Conservation (phyloP, 2,113 vertebrate genomes). For the Phylloscopus whistleri region DNA sequence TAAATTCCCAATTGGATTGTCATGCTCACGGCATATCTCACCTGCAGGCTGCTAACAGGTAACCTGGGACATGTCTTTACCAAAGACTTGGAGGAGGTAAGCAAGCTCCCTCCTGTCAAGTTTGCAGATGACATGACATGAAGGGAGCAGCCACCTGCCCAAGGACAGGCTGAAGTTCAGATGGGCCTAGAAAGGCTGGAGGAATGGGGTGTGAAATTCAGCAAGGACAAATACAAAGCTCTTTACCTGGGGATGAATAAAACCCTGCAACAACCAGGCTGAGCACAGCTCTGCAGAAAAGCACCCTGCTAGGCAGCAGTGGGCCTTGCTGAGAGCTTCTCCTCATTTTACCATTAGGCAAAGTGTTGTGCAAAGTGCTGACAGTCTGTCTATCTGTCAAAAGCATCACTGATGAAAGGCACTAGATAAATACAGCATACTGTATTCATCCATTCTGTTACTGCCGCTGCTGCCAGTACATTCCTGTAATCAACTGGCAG, state of each 20-base stretch:
- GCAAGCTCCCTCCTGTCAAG: not conserved
- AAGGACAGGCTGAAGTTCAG: not conserved
- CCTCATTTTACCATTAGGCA: not conserved
- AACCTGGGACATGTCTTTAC: not conserved
- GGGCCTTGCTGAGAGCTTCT: not conserved
- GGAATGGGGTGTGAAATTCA: not conserved
- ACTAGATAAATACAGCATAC: not conserved
- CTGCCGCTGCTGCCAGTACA: not conserved
- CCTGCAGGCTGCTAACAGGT: not conserved
- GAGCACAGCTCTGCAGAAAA: not conserved
- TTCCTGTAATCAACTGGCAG: not conserved
- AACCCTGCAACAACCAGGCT: not conserved
- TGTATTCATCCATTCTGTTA: not conserved
- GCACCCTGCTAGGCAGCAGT: not conserved
- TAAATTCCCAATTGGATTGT: not conserved
- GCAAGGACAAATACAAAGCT: not conserved
- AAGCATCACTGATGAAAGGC: not conserved
- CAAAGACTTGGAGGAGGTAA: not conserved
- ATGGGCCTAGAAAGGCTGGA: not conserved
- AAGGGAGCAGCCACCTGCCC: not conserved
- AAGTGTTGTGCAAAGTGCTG: not conserved
- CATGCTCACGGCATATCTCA: not conserved
- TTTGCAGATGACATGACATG: fast-evolving
- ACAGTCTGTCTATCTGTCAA: not conserved
- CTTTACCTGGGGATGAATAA: not conserved